These are phyloP conservation scores for Myotis brandtii DNA, from an alignment of 2,113 vertebrate species.

Conservation along the genomic window DNA sequence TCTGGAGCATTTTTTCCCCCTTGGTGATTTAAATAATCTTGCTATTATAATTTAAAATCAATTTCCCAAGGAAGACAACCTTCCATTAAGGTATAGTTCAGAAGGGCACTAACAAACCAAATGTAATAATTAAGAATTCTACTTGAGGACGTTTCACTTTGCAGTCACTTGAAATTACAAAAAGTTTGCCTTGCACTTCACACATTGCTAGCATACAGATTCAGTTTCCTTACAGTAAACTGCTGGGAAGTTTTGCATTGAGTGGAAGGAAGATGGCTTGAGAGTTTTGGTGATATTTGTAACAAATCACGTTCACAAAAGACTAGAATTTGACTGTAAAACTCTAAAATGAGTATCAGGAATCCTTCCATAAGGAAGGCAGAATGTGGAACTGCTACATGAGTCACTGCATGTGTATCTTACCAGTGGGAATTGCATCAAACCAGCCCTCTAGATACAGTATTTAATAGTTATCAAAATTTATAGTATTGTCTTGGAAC, in stretches of 20 bases:
- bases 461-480: conserved; percentile 84
- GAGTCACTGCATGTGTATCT: conserved; percentile 57
- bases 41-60: conserved; percentile 27
- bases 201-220: conserved; percentile 68
- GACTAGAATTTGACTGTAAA: conserved; percentile 49
- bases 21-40: conserved; percentile 50
- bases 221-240: conserved; percentile 68
- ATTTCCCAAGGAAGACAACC: conserved; percentile 37
- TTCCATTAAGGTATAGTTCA: conserved; percentile 46
- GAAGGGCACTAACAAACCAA: conserved; percentile 6
- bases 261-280: conserved; percentile 61
- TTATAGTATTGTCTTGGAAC: conserved; percentile 82
- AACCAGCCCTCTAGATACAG: conserved; percentile 69
- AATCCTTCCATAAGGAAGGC: conserved; percentile 61
- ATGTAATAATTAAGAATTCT: conserved; percentile 44
- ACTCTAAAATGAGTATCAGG: conserved; percentile 46
- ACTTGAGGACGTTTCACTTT: conserved; percentile 46
- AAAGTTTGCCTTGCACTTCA: conserved; percentile 51
- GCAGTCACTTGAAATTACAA: conserved; percentile 66
- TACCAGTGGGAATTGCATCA: conserved; percentile 75
- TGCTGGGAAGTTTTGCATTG: conserved; percentile 67
- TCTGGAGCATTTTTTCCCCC: neutral
- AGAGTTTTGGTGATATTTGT: conserved; percentile 73
- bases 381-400: conserved; percentile 46
- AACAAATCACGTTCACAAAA: conserved; percentile 35